Base-by-base conservation (phyloP, 2,888 invertebrate species). In the Plebejus argus region DNA sequence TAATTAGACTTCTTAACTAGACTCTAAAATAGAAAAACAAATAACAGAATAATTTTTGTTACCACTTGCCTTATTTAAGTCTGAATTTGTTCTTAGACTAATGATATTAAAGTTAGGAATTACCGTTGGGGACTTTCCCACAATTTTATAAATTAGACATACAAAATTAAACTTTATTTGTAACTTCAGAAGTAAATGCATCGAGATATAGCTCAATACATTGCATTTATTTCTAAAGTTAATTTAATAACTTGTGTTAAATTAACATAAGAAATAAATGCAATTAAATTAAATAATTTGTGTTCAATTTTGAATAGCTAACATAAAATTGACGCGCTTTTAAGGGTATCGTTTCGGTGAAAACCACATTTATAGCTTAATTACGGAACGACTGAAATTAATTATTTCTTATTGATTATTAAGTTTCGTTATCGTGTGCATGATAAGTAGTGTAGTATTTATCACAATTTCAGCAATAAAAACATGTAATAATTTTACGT, bases 381-480 rank as follows among this genome's bases (percentile, higher is more conserved):
- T 23, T 23, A 61, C 23, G 10, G 12, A 2, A 3, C 61, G 61
- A 61, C 61, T 61, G 23, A 61, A 61, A 61, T 23, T 61, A 20
- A 12, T 58, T 61, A 12, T 12, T 23, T 10, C 1, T 61, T 20
- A 61, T 58, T 10, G 20, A 20, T 58, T 58, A 58, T 61, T 61
- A 61, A 12, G 61, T 61, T 61, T 61, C 20, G 12, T 61, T 12
- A 58, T 20, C 12, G 10, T 61, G 61, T 61, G 61, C 8, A 61
- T 20, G 10, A 12, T 61, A 10, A 7, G 10, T n/a, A 8, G 8
- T 12, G 2, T 61, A 61, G 8, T 58, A 58, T 58, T 58, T 8
- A 58, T 58, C 56, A 20, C 56, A 56, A 20, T 56, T 56, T 56
- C 7, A 70, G 70, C 70, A 39, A 70, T 70, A 70, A 70, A 70